These are phyloP conservation scores for Microctenopoma steveboyesi DNA, from an alignment of 2,797 vertebrate genomes.

Conservation along the genomic window DNA sequence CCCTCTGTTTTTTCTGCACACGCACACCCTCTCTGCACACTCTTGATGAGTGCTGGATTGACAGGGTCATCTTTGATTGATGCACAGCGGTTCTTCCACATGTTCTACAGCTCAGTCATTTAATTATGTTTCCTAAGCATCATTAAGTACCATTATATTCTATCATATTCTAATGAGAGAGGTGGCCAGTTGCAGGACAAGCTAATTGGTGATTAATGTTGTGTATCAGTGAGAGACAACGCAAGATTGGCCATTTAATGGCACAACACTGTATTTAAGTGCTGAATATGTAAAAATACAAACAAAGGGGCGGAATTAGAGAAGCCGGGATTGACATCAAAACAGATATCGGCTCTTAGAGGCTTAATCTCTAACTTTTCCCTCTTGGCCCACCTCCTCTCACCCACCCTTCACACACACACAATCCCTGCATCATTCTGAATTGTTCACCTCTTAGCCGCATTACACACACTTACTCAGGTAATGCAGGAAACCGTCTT, in stretches of 20 bases:
- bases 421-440: conserved; percentile 48
- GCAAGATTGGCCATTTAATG: conserved; percentile 95
- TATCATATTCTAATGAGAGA: conserved; percentile 97
- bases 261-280: conserved; percentile 92
- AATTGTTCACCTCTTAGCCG: conserved; percentile 69
- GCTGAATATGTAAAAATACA: conserved; percentile 88
- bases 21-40: conserved; percentile 23
- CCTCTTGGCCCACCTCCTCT: not conserved
- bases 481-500: conserved; percentile 67
- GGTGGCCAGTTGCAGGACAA: conserved; percentile 94
- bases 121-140: conserved; percentile 92
- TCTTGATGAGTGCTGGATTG: conserved; percentile 69
- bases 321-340: conserved; percentile 49
- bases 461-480: conserved; percentile 69
- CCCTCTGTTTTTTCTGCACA: conserved; percentile 28
- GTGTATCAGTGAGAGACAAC: conserved; percentile 96
- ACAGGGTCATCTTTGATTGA: conserved; percentile 86
- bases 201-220: conserved; percentile 99
- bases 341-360: conserved; percentile 70
- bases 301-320: conserved; percentile 83
- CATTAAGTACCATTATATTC: conserved; percentile 99
- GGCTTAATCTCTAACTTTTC: conserved; percentile 56
- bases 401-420: not conserved
- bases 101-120: conserved; percentile 87
- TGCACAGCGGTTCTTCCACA: conserved; percentile 79